Conservation (phyloP, 2,797 vertebrate species). For the Sebastes matsubarae region DNA sequence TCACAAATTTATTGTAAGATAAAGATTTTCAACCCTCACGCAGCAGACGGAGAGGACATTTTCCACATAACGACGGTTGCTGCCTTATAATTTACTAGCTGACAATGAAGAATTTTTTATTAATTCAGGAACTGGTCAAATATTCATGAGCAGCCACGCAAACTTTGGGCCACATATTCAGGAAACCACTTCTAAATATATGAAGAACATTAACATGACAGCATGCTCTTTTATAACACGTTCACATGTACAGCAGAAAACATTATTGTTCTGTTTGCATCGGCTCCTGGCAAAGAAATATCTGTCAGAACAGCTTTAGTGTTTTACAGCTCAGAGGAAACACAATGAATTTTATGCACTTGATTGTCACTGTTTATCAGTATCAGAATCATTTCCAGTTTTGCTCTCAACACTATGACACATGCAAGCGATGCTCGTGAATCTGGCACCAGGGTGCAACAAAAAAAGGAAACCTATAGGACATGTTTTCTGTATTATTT, state of each 20-base stretch:
- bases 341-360: conserved; percentile 42
- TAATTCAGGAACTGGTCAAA: conserved; percentile 38
- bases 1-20: background rate
- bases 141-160: conserved; percentile 39
- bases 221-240: background rate
- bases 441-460: background rate
- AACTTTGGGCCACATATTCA: conserved; percentile 19
- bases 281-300: conserved; percentile 36
- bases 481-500: background rate
- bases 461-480: background rate
- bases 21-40: background rate
- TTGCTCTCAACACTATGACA: conserved; percentile 24
- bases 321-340: conserved; percentile 60
- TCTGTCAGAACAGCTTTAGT: conserved; percentile 52
- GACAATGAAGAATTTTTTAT: conserved; percentile 19
- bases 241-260: conserved; percentile 21
- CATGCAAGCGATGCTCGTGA: background rate
- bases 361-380: conserved; percentile 51
- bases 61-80: background rate
- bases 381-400: conserved; percentile 35
- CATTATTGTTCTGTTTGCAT: conserved; percentile 40
- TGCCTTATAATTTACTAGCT: background rate
- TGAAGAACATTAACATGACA: conserved; percentile 34
- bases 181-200: conserved; percentile 9
- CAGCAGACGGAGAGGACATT: background rate